Evolutionary conservation across 2,797 vertebrate genomes (phyloP).

Genomic region (Streptopelia turtur): DNA sequence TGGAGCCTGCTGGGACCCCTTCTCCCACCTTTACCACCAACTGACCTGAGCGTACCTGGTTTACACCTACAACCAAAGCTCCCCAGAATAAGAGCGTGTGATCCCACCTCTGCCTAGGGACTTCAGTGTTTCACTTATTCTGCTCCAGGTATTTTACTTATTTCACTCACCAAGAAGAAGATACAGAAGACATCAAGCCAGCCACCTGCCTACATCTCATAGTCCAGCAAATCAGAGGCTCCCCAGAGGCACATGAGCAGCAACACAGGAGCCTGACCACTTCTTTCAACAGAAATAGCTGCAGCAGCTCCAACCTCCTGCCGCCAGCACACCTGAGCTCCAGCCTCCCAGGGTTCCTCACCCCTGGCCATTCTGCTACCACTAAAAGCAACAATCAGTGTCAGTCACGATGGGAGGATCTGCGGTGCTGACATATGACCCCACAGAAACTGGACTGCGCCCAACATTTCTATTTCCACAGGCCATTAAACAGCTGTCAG

Average conservation of each 20-base stretch:
- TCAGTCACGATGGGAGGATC: neutral
- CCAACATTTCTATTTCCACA: conserved; percentile 17
- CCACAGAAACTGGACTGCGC: conserved; percentile 3
- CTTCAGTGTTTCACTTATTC: neutral
- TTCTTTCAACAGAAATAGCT: neutral
- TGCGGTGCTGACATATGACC: neutral
- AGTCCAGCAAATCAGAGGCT: neutral
- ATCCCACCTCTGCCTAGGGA: neutral
- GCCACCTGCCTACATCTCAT: neutral
- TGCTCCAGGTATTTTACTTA: neutral
- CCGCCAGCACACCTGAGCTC: neutral
- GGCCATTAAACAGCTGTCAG: conserved; percentile 37
- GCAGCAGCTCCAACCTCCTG: neutral
- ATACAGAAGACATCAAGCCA: neutral
- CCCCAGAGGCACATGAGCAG: neutral
- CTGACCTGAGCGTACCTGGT: neutral
- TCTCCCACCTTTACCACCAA: neutral
- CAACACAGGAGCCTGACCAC: neutral
- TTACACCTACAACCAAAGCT: neutral
- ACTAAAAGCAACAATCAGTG: neutral
- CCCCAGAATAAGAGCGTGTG: neutral
- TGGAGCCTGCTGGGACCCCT: neutral
- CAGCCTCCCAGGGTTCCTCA: neutral
- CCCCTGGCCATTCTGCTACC: neutral
- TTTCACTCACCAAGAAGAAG: neutral